These are phyloP conservation scores for Hypanus sabinus DNA, from an alignment of 2,113 vertebrate genomes.

Conservation along the genomic window DNA sequence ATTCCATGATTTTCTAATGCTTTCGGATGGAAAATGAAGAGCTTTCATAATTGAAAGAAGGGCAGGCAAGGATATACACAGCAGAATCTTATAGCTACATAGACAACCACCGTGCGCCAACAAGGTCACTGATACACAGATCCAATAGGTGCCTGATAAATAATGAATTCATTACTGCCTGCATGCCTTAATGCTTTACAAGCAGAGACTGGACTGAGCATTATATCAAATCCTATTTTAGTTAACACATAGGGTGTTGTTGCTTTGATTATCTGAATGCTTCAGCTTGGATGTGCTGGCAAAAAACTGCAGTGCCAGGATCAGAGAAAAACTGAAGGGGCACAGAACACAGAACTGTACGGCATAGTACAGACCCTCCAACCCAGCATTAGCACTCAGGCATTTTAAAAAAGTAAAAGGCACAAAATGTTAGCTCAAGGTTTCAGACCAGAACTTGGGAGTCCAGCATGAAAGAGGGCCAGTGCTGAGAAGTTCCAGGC, in stretches of 20 bases:
- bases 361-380: too few species aligned
- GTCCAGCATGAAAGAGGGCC: too few species aligned
- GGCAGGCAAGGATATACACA: background rate
- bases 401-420: too few species aligned
- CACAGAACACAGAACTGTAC: too few species aligned
- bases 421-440: too few species aligned
- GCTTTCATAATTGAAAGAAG: background rate
- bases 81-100: background rate
- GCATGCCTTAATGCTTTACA: background rate
- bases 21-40: background rate
- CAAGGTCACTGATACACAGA: too few species aligned
- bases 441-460: too few species aligned
- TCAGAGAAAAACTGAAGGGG: too few species aligned
- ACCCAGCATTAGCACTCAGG: too few species aligned
- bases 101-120: background rate
- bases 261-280: background rate
- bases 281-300: background rate
- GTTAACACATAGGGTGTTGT: background rate
- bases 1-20: background rate
- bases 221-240: background rate
- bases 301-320: too few species aligned
- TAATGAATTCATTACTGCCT: background rate
- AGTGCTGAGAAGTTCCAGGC: too few species aligned
- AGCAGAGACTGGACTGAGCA: background rate
- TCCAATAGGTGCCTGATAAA: background rate